Conservation (phyloP, 1,140 invertebrate species). For the Drosophila fuyamai region DNA sequence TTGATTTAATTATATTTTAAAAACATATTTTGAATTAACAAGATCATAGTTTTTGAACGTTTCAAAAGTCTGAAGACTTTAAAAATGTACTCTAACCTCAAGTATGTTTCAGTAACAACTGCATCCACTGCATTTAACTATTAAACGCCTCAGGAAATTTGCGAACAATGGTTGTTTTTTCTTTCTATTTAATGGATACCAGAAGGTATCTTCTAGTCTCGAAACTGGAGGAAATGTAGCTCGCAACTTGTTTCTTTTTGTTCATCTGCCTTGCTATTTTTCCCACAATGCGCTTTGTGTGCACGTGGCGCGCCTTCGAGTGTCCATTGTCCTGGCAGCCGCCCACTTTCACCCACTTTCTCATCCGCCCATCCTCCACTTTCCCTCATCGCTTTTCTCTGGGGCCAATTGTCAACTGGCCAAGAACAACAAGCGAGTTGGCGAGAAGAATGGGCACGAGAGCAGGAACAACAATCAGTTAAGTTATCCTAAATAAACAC, state of each 20-base stretch:
- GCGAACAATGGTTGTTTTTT: neutral
- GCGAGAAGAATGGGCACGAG: conserved; percentile 9
- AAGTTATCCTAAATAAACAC: conserved; percentile 83
- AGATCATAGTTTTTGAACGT: too few relatives aligned
- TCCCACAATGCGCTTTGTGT: conserved; percentile 61
- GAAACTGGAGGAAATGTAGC: neutral
- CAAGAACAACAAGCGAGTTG: conserved; percentile 34
- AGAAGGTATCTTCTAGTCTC: conserved; percentile 7
- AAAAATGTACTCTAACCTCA: too few relatives aligned
- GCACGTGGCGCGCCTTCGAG: conserved; percentile 54
- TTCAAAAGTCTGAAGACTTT: too few relatives aligned
- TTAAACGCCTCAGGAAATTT: neutral
- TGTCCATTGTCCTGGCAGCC: conserved; percentile 27
- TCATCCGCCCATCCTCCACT: neutral
- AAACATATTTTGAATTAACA: too few relatives aligned
- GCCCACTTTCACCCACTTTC: neutral
- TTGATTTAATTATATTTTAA: too few relatives aligned
- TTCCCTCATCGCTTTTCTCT: conserved; percentile 9
- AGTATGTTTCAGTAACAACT: too few relatives aligned
- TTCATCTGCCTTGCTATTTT: neutral
- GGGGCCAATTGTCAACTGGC: conserved; percentile 71
- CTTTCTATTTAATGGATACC: neutral
- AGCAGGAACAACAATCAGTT: conserved; percentile 52
- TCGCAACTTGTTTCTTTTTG: conserved; percentile 7
- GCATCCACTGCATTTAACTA: neutral